A percentile compares a stretch with the other conserved stretches of the same genome.
These are phyloP conservation scores for Sycobia sp. DNA, from an alignment of 1,140 invertebrate species.

Conservation along the genomic window DNA sequence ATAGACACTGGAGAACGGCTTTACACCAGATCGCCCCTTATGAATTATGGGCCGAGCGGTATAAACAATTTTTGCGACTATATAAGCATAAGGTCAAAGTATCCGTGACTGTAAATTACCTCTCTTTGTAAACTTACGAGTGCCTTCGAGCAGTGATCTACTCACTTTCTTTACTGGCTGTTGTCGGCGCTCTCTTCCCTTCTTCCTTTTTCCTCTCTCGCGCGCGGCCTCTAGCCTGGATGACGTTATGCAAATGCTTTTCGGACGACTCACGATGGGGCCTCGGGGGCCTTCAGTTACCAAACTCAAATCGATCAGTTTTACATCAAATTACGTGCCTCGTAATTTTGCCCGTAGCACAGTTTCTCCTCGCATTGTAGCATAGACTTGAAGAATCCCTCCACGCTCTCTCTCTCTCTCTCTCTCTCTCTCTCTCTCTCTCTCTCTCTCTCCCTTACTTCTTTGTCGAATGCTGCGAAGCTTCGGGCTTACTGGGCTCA, in stretches of 20 bases:
- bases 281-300: slow-evolving; percentile 22
- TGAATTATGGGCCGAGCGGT: no score
- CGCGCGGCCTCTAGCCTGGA: not conserved
- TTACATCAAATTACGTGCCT: slow-evolving; percentile 34
- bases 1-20: no score
- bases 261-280: slow-evolving; percentile 28
- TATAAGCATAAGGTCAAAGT: slow-evolving; percentile 18
- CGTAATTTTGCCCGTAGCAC: slow-evolving; percentile 28
- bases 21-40: no score
- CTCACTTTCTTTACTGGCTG: slow-evolving; percentile 6
- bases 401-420: not conserved
- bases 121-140: slow-evolving; percentile 1
- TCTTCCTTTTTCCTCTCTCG: slow-evolving; percentile 24
- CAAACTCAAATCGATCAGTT: slow-evolving; percentile 32
- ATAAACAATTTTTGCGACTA: no score
- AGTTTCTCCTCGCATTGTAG: slow-evolving; percentile 28
- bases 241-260: slow-evolving; percentile 35
- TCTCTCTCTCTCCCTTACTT: no score
- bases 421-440: slow-evolving; percentile 2
- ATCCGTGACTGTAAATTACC: slow-evolving; percentile 8
- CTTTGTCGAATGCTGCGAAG: not conserved
- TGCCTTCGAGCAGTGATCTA: slow-evolving; percentile 6
- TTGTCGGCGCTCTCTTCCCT: slow-evolving; percentile 13
- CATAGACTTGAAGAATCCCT: slow-evolving; percentile 16
- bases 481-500: slow-evolving; percentile 1